Evolutionary conservation across 1,140 invertebrate genomes (phyloP), one percentile per base, ranked within the genome.

Genomic region (Pemphigus obesinymphae): DNA sequence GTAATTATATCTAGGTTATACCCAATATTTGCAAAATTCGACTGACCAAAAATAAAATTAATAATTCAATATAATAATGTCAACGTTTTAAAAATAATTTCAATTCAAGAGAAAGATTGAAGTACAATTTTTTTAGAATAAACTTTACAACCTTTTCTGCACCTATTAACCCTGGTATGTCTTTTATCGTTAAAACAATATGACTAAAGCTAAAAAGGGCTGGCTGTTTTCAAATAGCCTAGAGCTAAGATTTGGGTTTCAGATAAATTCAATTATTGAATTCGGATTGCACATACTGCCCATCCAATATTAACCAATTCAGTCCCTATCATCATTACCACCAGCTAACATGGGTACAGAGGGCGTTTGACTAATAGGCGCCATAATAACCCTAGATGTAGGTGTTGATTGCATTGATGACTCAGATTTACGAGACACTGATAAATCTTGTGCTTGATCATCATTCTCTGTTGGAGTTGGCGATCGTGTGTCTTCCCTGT

Each of bases 361-460:
- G 0, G 82, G 58, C 7, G 85, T 83, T 75, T 85, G 84, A 75
- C 84, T 85, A 82, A 85, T 85, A 4, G 85, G 85, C n/a, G 85
- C 84, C 85, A 86, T 86, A 37, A 86, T 86, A 31, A 86, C 84
- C 72, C 85, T 82, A 11, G 85, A 85, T 4, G 84, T 61, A n/a
- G 85, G 84, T 26, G 76, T 63, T 31, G 76, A 7, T 80, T 80
- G 76, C 53, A 80, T 45, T 13, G 85, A 66, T 6, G 83, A 61
- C 7, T 85, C 84, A n/a, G 85, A 73, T 82, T 86, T 88, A 7
- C 87, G 84, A 82, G 83, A 84, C 1, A 89, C 84, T 5, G 89
- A 89, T 0, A 89, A 84, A 84, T 89, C 89, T 78, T 89, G 88
- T 0, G 89, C 89, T 68, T 88, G 86, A 53, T 89, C 87, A 43